Evolutionary conservation across 30 jellyfish, hydroid and myxozoan species (phyloP).

Genomic region (Hydractinia echinata): DNA sequence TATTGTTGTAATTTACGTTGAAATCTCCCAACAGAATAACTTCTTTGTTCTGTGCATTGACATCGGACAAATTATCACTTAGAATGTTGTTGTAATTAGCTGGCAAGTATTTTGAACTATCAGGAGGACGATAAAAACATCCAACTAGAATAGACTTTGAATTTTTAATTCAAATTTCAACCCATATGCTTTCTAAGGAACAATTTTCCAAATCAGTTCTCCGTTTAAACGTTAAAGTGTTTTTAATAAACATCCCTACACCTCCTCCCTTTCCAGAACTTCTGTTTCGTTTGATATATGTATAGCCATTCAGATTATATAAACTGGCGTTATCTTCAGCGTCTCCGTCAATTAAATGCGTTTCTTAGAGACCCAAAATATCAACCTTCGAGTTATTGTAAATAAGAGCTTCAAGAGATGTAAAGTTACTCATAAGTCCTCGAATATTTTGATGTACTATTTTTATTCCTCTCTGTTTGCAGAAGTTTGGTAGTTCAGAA

Average conservation of each 20-base stretch:
- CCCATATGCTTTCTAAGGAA: constrained; percentile 31
- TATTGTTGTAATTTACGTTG: constrained; percentile 24
- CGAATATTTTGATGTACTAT: too few relatives aligned
- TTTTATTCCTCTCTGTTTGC: too few relatives aligned
- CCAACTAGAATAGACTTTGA: constrained; percentile 35
- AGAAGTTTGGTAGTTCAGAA: too few relatives aligned
- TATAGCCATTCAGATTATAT: too few relatives aligned
- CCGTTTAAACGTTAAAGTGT: constrained; percentile 29
- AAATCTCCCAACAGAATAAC: constrained; percentile 42
- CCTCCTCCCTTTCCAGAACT: constrained; percentile 41
- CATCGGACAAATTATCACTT: constrained; percentile 33
- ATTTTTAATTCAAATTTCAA: constrained; percentile 21
- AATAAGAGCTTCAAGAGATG: too few relatives aligned
- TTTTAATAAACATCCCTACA: constrained; percentile 33
- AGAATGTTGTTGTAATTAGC: constrained; percentile 29
- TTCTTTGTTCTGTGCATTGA: constrained; percentile 36
- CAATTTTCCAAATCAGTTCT: constrained; percentile 27
- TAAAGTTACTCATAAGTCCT: too few relatives aligned
- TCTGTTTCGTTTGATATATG: neutral
- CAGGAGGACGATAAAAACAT: constrained; percentile 43
- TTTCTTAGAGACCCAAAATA: too few relatives aligned
- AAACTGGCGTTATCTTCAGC: too few relatives aligned
- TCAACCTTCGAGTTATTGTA: too few relatives aligned
- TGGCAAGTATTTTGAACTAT: constrained; percentile 38
- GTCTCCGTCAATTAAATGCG: too few relatives aligned